A percentile compares a stretch with the other conserved stretches of the same genome.
These are phyloP conservation scores for Pammene aurita DNA, from an alignment of 2,888 invertebrate genomes.

Conservation along the genomic window DNA sequence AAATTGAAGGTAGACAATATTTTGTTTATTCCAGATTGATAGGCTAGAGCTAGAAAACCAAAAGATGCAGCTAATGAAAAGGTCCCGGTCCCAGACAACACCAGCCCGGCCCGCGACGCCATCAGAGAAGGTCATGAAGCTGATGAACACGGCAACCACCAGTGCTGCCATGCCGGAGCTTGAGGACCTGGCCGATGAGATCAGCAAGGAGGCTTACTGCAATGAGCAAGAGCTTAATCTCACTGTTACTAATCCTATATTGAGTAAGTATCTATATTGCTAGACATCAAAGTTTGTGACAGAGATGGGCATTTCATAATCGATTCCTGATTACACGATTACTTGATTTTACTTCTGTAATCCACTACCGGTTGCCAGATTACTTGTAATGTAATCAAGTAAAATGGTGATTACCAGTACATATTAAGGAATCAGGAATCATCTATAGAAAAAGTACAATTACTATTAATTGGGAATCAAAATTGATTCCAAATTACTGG, in stretches of 20 bases:
- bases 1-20: no score
- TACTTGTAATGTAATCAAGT: no score
- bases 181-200: slow-evolving; percentile 34
- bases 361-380: no score
- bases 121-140: slow-evolving; percentile 45
- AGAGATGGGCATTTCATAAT: no score
- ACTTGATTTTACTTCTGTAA: no score
- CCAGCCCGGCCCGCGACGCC: slow-evolving; percentile 11
- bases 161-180: slow-evolving; percentile 12
- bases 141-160: slow-evolving; percentile 44
- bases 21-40: slow-evolving; percentile 62
- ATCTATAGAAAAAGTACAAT: no score
- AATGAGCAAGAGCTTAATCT: slow-evolving; percentile 62
- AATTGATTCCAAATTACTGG: no score
- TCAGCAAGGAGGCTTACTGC: slow-evolving; percentile 51
- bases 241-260: slow-evolving; percentile 53
- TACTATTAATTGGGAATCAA: no score
- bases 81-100: slow-evolving; percentile 1
- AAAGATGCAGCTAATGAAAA: slow-evolving; percentile 46
- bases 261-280: slow-evolving; percentile 52
- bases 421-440: no score
- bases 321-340: no score
- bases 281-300: background rate
- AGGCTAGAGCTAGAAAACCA: slow-evolving; percentile 66
- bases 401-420: no score